phyloP scores from a whole-genome alignment of 2,888 invertebrate genomes.

The Drosophila neonasuta region DNA sequence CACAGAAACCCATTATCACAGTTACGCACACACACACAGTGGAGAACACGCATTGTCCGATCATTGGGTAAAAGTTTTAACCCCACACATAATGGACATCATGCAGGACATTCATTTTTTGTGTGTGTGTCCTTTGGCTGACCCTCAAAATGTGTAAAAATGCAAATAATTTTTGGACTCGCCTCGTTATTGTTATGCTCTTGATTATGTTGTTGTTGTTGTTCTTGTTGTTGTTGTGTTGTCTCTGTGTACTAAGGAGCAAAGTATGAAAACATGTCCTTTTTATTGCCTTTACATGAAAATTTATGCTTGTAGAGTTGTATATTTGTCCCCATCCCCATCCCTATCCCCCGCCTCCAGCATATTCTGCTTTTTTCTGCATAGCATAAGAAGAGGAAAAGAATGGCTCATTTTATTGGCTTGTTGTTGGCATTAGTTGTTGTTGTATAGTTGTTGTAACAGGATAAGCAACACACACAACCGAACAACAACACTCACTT shows the following conservation, averaged over 20 bases:
- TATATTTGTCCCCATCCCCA: conserved; percentile 34
- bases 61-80: conserved; percentile 68
- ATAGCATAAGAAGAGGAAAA: conserved; percentile 29
- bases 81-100: conserved; percentile 72
- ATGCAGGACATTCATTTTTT: conserved; percentile 68
- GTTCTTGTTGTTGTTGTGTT: conserved; percentile 25
- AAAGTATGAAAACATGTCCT: conserved; percentile 71
- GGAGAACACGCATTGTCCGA: conserved; percentile 50
- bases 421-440: conserved; percentile 50
- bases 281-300: conserved; percentile 78
- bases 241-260: conserved; percentile 36
- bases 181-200: conserved; percentile 75
- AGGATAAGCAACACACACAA: conserved; percentile 15
- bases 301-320: conserved; percentile 73
- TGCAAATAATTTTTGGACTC: conserved; percentile 71
- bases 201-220: conserved; percentile 70
- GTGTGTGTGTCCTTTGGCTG: conserved; percentile 64
- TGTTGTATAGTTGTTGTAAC: not conserved
- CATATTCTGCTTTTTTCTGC: conserved; percentile 23
- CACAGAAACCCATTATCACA: conserved; percentile 79
- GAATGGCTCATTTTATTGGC: conserved; percentile 75
- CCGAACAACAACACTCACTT: conserved; percentile 5
- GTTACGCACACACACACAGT: conserved; percentile 46
- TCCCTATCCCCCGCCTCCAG: conserved; percentile 14
- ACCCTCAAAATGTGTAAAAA: conserved; percentile 78